Percentiles rank a stretch among this genome's conserved stretches.
phyloP scores from a whole-genome alignment of 1,140 invertebrate species.

The Vanessa tameamea region DNA sequence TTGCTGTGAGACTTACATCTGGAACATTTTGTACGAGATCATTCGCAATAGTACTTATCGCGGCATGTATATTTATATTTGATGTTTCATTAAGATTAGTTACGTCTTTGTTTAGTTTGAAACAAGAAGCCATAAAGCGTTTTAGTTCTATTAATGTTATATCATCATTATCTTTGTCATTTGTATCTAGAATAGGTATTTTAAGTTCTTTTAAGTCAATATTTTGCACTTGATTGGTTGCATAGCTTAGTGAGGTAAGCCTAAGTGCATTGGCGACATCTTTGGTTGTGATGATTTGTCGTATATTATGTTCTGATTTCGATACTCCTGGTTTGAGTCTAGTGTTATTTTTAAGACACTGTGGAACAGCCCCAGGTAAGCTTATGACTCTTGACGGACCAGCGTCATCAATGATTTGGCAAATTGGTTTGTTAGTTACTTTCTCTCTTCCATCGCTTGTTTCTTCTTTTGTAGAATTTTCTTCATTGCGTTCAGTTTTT shows the following conservation, averaged over 20 bases:
- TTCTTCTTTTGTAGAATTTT: constrained; percentile 41
- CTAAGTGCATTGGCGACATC: constrained; percentile 65
- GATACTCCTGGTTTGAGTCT: constrained; percentile 56
- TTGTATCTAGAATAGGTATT: constrained; percentile 57
- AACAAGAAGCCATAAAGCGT: constrained; percentile 68
- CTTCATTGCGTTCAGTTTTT: constrained; percentile 40
- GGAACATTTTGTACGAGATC: constrained; percentile 43
- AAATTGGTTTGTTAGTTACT: constrained; percentile 35
- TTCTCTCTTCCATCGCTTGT: constrained; percentile 40
- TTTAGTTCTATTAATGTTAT: constrained; percentile 62
- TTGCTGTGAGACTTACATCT: constrained; percentile 40
- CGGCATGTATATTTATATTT: constrained; percentile 46
- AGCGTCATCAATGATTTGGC: constrained; percentile 52
- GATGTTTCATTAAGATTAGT: constrained; percentile 43
- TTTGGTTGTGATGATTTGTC: constrained; percentile 61
- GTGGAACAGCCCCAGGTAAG: constrained; percentile 57
- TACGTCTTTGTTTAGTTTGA: constrained; percentile 56
- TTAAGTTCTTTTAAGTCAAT: constrained; percentile 57
- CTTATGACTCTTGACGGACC: constrained; percentile 58
- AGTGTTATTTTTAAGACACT: constrained; percentile 32
- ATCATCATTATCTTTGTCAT: constrained; percentile 47
- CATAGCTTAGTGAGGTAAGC: constrained; percentile 58
- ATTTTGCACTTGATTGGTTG: constrained; percentile 35
- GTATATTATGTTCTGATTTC: constrained; percentile 71
- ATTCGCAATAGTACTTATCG: constrained; percentile 46